Evolutionary conservation across 2,113 vertebrate species (phyloP).

Genomic region (Phrynosoma platyrhinos): DNA sequence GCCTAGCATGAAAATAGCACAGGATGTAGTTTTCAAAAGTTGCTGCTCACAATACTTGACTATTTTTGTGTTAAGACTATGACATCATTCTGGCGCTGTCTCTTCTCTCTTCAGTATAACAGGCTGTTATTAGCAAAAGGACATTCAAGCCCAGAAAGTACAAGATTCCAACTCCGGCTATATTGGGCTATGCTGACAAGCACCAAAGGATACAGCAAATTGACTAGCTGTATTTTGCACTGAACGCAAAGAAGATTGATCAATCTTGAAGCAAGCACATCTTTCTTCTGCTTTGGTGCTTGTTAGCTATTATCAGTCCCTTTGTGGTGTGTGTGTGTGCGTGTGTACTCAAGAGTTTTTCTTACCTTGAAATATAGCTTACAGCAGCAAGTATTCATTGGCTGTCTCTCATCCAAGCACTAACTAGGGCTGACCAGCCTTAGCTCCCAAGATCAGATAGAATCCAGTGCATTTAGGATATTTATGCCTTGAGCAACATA

Average conservation of each 20-base stretch:
- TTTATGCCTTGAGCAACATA: too few relatives aligned
- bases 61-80: not conserved
- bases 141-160: not conserved
- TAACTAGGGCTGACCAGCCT: too few relatives aligned
- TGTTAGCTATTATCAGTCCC: too few relatives aligned
- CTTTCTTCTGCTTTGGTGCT: too few relatives aligned
- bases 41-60: not conserved
- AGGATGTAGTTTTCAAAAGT: not conserved
- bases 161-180: not conserved
- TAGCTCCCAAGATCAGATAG: too few relatives aligned
- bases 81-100: not conserved
- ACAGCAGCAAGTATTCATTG: too few relatives aligned
- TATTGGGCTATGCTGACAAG: slow-evolving; percentile 10
- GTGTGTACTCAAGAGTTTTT: too few relatives aligned
- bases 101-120: not conserved
- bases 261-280: not conserved
- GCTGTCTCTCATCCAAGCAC: too few relatives aligned
- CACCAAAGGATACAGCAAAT: slow-evolving; percentile 1
- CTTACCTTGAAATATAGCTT: too few relatives aligned
- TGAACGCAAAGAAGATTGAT: not conserved
- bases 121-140: not conserved
- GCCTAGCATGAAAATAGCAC: rapidly evolving
- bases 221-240: not conserved
- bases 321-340: too few relatives aligned
- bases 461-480: too few relatives aligned